These are phyloP conservation scores for Myoxocephalus aenaeus DNA, from an alignment of 2,797 vertebrate species.

Conservation along the genomic window DNA sequence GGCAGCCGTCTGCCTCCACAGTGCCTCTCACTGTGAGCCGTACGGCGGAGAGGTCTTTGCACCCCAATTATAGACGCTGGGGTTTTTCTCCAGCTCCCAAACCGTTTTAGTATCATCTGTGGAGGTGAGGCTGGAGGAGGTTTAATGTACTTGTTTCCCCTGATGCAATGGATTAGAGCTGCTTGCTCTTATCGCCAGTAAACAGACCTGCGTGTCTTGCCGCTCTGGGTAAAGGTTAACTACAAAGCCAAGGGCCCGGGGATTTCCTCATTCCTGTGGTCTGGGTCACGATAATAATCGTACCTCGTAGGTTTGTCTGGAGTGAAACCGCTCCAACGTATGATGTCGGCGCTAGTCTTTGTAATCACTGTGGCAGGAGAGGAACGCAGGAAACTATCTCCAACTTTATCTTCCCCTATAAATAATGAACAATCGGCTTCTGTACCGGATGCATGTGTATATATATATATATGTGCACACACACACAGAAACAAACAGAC, in stretches of 20 bases:
- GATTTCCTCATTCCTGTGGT: constrained; percentile 78
- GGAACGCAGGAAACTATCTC: constrained; percentile 24
- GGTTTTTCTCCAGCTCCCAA: constrained; percentile 18
- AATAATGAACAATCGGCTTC: constrained; percentile 42
- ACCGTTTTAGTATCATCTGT: constrained; percentile 52
- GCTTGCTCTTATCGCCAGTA: constrained; percentile 73
- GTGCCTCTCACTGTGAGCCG: constrained; percentile 42
- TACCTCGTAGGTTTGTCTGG: constrained; percentile 48
- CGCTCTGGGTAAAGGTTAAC: constrained; percentile 81
- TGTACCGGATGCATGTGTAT: constrained; percentile 26
- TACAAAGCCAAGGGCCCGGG: constrained; percentile 71
- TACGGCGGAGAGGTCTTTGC: constrained; percentile 16
- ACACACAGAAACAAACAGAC: constrained; percentile 18
- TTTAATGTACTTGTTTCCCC: constrained; percentile 41
- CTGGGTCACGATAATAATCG: constrained; percentile 67
- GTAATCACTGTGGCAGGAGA: constrained; percentile 29
- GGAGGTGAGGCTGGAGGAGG: constrained; percentile 42
- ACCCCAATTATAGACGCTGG: constrained; percentile 21
- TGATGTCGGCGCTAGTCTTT: constrained; percentile 33
- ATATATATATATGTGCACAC: not conserved
- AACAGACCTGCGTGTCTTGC: constrained; percentile 66
- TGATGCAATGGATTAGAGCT: constrained; percentile 52
- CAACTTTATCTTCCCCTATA: not conserved
- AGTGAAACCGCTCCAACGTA: constrained; percentile 38
- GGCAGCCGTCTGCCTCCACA: constrained; percentile 30